Evolutionary conservation across 2,888 invertebrate genomes (phyloP), one percentile per base, ranked within the genome.

Genomic region (Ochropacha duplaris): DNA sequence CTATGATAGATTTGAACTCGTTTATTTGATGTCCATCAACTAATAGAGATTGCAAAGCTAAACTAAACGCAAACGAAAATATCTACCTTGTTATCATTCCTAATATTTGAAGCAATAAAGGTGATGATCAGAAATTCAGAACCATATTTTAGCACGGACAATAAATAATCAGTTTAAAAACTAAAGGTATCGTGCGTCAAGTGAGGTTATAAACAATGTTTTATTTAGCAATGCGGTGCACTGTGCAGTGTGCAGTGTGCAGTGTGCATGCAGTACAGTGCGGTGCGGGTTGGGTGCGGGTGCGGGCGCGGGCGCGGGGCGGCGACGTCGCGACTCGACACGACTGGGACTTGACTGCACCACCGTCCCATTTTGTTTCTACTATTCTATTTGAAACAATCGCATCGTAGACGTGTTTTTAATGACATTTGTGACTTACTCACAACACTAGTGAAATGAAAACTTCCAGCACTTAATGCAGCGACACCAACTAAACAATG

Each of bases 281-380:
- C n/a, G n/a, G n/a, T n/a, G n/a, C n/a, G n/a, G n/a, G n/a, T n/a
- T n/a, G n/a, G n/a, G n/a, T n/a, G n/a, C n/a, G n/a, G n/a, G n/a
- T n/a, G n/a, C n/a, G n/a, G n/a, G n/a, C n/a, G n/a, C n/a, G n/a
- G 24, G 28, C 0, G 39, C 31, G 16, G n/a, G 11, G n/a, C 22
- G 54, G 50, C 51, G 19, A 58, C 62, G 62, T 65, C 66, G 59
- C 54, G 57, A 59, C 62, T 57, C 59, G 66, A 66, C 63, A 57
- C 63, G 54, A 28, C 62, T 59, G 65, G 24, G 3, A 5, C 66
- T n/a, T n/a, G n/a, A n/a, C n/a, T n/a, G n/a, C n/a, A n/a, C n/a
- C n/a, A 66, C 66, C 59, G 66, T 65, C 59, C 59, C 57, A 50
- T 44, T 49, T 9, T 44, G 19, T 44, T 19, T 44, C 44, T 44